Conservation (phyloP, 1,140 invertebrate species). For the Brevipalpus yothersi region DNA sequence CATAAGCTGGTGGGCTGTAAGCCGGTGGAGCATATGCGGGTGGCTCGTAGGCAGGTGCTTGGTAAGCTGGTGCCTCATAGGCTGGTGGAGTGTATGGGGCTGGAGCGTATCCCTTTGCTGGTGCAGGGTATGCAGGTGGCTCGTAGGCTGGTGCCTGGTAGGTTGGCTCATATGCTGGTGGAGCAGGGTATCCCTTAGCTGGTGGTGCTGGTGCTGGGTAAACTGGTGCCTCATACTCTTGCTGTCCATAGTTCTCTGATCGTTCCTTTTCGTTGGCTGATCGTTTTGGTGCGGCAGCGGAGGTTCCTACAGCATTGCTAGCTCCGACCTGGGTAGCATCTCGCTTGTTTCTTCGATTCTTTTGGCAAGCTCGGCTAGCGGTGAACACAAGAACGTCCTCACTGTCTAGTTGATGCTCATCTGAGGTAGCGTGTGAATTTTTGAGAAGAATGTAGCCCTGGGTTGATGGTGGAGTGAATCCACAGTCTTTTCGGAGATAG, state of each 20-base stretch:
- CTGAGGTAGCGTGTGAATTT: too few relatives aligned
- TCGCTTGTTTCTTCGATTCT: too few relatives aligned
- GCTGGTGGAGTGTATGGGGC: background rate
- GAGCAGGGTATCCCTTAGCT: background rate
- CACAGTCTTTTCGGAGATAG: too few relatives aligned
- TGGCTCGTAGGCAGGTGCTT: background rate
- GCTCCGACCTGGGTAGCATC: too few relatives aligned
- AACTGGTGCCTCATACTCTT: background rate
- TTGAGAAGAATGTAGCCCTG: too few relatives aligned
- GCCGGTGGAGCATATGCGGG: background rate
- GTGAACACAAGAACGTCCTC: too few relatives aligned
- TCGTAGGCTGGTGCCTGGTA: background rate
- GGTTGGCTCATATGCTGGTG: background rate
- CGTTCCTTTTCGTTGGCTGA: background rate
- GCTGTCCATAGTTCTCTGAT: background rate
- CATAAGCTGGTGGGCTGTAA: background rate
- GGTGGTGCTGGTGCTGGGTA: constrained; percentile 3
- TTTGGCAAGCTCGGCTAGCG: too few relatives aligned
- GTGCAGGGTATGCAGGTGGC: background rate
- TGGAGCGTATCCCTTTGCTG: background rate
- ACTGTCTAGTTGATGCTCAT: too few relatives aligned
- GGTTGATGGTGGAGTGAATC: too few relatives aligned
- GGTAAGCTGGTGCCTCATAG: background rate
- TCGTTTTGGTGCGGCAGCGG: background rate
- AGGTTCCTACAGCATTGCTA: too few relatives aligned